Base-by-base conservation (phyloP, 1,140 invertebrate genomes). In the Drosophila paulistorum region DNA sequence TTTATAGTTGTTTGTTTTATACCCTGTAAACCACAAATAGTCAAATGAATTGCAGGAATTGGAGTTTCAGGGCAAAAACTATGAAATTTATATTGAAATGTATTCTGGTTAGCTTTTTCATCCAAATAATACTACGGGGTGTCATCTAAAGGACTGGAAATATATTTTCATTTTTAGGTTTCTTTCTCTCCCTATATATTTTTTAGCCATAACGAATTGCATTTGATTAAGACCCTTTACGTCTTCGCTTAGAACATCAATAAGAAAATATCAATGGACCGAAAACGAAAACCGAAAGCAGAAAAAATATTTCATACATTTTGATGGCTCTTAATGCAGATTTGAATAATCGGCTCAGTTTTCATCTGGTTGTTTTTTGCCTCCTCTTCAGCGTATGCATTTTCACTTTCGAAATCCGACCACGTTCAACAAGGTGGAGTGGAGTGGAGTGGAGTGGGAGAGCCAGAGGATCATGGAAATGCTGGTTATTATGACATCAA, bases 331-430 rank as follows among this genome's bases (percentile, higher is more conserved):
- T 58, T 58, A 37, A 73, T 78, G 75, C 65, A 78, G 60, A 72
- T 72, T 57, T 78, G 58, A 30, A 61, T 60, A 68, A 55, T 77
- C 74, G 68, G 57, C 41, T 54, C 48, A 37, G 42, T 33, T 48
- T 48, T 13, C 35, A 11, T 48, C 14, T 48, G 45, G 17, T 51
- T 20, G 66, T 26, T 39, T 11, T 26, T 45, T 61, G 37, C 14
- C 7, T 54, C 14, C 23, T 67, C 73, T 64, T 62, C 79, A 77
- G 64, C 79, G 37, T 41, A 74, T 82, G 37, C 35, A 70, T 82
- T 81, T 81, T 83, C 79, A 81, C 79, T 81, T 81, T 81, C 75
- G 79, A 83, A 83, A 83, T 74, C 77, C 68, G 68, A 77, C 78
- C 57, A 58, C 33, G 55, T 51, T 23, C 17, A 58, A 77, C 60